These are phyloP conservation scores for Venusia cambrica DNA, from an alignment of 2,888 invertebrate species.

Conservation along the genomic window DNA sequence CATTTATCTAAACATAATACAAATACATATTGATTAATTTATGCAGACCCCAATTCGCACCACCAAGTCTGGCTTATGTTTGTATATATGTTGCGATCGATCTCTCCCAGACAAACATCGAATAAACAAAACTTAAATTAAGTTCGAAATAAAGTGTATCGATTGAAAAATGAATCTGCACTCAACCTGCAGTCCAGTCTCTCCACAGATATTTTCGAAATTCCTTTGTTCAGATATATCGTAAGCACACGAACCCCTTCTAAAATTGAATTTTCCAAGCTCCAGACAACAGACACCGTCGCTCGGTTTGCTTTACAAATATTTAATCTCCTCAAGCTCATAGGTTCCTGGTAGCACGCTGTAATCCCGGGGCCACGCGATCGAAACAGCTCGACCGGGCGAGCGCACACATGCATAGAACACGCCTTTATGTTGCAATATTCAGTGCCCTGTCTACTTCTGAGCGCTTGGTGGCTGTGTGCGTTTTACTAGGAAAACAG, in stretches of 20 bases:
- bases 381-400: conserved; percentile 37
- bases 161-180: too few species aligned
- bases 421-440: conserved; percentile 15
- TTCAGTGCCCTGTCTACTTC: conserved; percentile 16
- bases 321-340: conserved; percentile 23
- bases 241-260: neutral
- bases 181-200: too few species aligned
- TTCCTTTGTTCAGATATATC: conserved; percentile 7
- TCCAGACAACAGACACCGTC: conserved; percentile 3
- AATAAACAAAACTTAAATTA: too few species aligned
- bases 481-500: conserved; percentile 17
- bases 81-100: too few species aligned
- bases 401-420: conserved; percentile 15
- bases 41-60: too few species aligned
- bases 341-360: conserved; percentile 24
- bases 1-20: too few species aligned
- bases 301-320: conserved; percentile 20
- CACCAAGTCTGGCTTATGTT: too few species aligned
- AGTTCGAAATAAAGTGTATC: too few species aligned
- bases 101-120: too few species aligned
- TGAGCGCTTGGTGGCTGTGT: conserved; percentile 28
- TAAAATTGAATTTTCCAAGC: conserved; percentile 17
- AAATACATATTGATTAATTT: too few species aligned
- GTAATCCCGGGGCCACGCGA: conserved; percentile 32
- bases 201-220: too few species aligned